These are phyloP conservation scores for Trichonephila clavipes DNA, from an alignment of 1,140 invertebrate species.

Conservation along the genomic window DNA sequence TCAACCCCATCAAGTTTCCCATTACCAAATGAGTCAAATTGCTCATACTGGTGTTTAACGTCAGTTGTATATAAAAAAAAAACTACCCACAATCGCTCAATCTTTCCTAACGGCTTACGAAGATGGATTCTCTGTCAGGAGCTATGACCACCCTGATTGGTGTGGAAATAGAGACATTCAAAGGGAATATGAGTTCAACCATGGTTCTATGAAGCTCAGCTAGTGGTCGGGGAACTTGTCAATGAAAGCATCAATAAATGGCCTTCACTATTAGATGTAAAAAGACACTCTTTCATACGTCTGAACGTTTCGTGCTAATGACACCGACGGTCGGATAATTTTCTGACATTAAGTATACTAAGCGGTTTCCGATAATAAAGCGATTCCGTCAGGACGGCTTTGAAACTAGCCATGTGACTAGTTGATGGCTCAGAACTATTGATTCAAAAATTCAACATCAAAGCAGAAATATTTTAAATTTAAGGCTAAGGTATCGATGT, in stretches of 20 bases:
- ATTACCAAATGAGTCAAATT: constrained; percentile 16
- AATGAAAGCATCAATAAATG: constrained; percentile 5
- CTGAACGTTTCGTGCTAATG: background rate
- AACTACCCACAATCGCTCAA: background rate
- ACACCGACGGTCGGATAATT: background rate
- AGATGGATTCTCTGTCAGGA: constrained; percentile 10
- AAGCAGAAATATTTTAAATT: background rate
- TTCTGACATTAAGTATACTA: background rate
- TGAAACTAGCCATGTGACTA: background rate
- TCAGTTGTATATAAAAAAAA: background rate
- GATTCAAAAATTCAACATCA: background rate
- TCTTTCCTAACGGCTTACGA: constrained; percentile 28
- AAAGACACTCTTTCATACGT: constrained; percentile 7
- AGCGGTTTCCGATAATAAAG: constrained; percentile 11
- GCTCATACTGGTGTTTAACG: constrained; percentile 43
- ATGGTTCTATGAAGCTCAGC: background rate
- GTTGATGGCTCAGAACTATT: background rate
- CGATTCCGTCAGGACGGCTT: background rate
- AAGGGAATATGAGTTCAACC: background rate
- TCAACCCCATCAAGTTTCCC: background rate
- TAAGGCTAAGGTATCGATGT: no score
- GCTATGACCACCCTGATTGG: constrained; percentile 15
- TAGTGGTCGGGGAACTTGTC: background rate
- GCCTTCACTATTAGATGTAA: background rate
- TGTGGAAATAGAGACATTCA: constrained; percentile 1